Conservation (phyloP, 2,797 vertebrate species). For the Dendrocincla fuliginosa region DNA sequence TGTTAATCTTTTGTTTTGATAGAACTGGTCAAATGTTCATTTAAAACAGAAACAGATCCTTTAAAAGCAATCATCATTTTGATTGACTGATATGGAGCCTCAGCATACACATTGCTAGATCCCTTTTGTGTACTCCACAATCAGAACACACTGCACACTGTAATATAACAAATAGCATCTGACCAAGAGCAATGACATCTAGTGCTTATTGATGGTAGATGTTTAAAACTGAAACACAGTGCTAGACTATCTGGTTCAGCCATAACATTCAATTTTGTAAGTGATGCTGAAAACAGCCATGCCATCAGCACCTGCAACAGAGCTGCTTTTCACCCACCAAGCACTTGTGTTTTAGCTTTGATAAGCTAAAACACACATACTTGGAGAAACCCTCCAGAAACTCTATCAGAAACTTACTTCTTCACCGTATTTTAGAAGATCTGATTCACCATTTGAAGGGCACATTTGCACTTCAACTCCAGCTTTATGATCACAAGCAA, state of each 20-base stretch:
- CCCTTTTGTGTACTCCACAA: neutral
- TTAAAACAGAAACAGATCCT: neutral
- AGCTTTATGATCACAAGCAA: neutral
- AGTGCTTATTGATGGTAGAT: neutral
- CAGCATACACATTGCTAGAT: neutral
- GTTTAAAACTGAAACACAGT: neutral
- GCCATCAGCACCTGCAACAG: neutral
- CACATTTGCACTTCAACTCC: neutral
- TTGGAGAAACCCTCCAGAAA: neutral
- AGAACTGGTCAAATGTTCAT: neutral
- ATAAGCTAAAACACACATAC: fast-evolving
- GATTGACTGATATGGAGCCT: neutral
- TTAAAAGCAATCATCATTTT: neutral
- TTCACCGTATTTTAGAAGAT: neutral
- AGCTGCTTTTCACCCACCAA: neutral
- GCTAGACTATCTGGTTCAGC: neutral
- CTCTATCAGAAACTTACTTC: neutral
- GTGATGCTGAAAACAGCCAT: neutral
- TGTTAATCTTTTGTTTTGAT: neutral
- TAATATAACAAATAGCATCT: neutral
- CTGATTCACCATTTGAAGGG: neutral
- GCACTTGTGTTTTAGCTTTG: no score
- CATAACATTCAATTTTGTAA: neutral
- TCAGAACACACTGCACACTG: neutral
- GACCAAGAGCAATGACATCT: neutral